phyloP scores from a whole-genome alignment of 2,113 vertebrate genomes.

The Malaclemys terrapin region DNA sequence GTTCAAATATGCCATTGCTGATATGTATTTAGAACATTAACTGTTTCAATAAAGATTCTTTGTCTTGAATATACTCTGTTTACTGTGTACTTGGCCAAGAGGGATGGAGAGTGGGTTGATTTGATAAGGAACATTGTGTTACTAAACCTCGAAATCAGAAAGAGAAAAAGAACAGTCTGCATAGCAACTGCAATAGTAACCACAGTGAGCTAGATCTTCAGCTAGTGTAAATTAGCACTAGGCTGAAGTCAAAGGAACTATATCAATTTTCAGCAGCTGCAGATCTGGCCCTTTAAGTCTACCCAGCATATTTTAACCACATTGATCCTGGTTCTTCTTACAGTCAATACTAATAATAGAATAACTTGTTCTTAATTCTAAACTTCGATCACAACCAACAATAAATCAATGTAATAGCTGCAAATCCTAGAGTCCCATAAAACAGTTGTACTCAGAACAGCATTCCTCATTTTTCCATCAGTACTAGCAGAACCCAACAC shows the following conservation, averaged over 20 bases:
- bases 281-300: background rate
- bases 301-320: background rate
- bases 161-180: background rate
- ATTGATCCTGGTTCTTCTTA: background rate
- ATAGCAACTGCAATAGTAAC: rapidly evolving
- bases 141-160: background rate
- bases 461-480: background rate
- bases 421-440: background rate
- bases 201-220: background rate
- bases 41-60: background rate
- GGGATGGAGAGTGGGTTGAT: background rate
- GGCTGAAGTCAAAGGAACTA: background rate
- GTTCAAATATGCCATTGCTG: background rate
- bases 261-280: background rate
- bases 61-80: background rate
- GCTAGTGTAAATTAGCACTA: background rate
- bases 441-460: background rate
- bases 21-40: background rate
- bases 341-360: background rate
- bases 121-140: background rate
- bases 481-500: background rate
- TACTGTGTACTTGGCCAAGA: background rate
- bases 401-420: background rate
- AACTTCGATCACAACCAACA: background rate
- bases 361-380: background rate